Percentiles rank a stretch among this genome's conserved stretches.
These are phyloP conservation scores for Borostomias antarcticus DNA, from an alignment of 2,797 vertebrate species.

Conservation along the genomic window DNA sequence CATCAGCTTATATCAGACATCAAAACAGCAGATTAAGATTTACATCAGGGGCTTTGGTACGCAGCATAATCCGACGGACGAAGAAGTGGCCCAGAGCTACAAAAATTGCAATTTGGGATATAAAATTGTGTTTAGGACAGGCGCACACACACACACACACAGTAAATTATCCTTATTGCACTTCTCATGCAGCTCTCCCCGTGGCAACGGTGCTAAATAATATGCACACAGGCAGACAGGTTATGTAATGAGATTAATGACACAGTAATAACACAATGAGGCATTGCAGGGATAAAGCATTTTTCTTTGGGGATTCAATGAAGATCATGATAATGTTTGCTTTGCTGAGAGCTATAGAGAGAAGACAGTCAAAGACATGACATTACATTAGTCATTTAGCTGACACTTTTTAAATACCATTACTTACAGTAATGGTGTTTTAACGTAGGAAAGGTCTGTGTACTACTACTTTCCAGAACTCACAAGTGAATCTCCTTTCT, in stretches of 20 bases:
- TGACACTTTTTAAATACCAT: too few species aligned
- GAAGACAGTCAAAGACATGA: not conserved
- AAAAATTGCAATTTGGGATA: not conserved
- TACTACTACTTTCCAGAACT: too few species aligned
- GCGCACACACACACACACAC: not conserved
- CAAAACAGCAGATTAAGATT: conserved; percentile 3
- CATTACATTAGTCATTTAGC: too few species aligned
- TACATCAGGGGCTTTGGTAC: not conserved
- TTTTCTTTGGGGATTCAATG: conserved; percentile 1
- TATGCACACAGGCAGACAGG: conserved; percentile 13
- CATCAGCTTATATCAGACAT: conserved; percentile 23
- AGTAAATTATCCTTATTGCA: not conserved
- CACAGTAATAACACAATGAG: not conserved
- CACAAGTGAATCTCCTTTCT: too few species aligned
- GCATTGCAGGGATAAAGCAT: not conserved
- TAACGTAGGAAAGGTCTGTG: too few species aligned
- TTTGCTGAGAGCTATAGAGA: not conserved
- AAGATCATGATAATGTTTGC: not conserved
- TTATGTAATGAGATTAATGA: not conserved
- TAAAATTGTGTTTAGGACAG: not conserved
- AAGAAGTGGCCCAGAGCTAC: too few species aligned
- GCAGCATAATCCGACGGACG: not conserved
- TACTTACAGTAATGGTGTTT: too few species aligned
- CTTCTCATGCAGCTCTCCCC: not conserved
- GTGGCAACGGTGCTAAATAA: conserved; percentile 9